phyloP scores from a whole-genome alignment of 2,113 vertebrate genomes.

The Heteronetta atricapilla region DNA sequence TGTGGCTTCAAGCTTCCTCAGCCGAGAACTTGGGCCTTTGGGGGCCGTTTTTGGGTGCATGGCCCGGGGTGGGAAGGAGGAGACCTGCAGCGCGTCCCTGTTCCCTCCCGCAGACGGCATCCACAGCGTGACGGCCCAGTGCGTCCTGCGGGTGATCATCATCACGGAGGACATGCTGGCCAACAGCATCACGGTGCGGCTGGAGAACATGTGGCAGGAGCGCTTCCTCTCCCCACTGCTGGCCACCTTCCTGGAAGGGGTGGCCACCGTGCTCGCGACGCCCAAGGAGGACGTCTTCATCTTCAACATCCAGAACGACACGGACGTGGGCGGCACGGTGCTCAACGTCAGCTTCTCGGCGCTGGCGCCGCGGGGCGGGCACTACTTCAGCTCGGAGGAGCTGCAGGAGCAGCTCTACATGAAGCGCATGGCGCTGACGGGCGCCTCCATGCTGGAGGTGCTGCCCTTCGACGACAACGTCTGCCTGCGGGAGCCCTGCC shows the following conservation, averaged over 20 bases:
- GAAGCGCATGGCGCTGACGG: constrained; percentile 89
- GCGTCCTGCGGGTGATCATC: constrained; percentile 91
- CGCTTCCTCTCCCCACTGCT: constrained; percentile 93
- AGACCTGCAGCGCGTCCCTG: background rate
- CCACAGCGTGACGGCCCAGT: constrained; percentile 94
- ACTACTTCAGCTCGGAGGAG: constrained; percentile 93
- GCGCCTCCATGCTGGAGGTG: constrained; percentile 92
- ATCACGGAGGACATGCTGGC: constrained; percentile 97
- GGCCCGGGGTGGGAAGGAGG: background rate
- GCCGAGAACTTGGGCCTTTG: background rate
- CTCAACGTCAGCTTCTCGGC: constrained; percentile 97
- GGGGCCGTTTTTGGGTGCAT: background rate
- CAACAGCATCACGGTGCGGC: constrained; percentile 95
- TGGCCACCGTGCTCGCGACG: constrained; percentile 89
- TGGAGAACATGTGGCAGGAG: constrained; percentile 99
- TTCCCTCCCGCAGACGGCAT: constrained; percentile 83
- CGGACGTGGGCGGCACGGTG: constrained; percentile 85
- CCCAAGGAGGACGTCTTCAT: constrained; percentile 95
- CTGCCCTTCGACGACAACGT: constrained; percentile 98
- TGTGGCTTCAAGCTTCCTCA: background rate
- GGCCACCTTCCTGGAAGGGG: constrained; percentile 90
- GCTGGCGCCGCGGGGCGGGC: constrained; percentile 81
- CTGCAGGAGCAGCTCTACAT: constrained; percentile 98
- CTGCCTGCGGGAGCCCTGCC: constrained; percentile 95
- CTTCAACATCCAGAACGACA: constrained; percentile 97